Base-by-base conservation (phyloP, 2,888 invertebrate genomes). In the Oscheius sp. region DNA sequence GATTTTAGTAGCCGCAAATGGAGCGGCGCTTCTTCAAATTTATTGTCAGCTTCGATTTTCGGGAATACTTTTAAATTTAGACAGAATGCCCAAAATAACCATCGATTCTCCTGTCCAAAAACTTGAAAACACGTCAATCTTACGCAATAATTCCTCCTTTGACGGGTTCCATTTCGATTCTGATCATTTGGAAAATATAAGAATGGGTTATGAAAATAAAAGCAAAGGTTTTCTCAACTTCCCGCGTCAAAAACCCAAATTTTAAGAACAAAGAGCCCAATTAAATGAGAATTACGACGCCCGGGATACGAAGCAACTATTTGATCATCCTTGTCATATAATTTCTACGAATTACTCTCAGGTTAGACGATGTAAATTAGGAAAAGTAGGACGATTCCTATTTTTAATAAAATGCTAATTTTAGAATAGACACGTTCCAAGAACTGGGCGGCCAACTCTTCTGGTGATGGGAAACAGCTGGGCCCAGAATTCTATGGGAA, bases 161-260 rank as follows among this genome's bases (percentile, higher is more conserved):
- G 27, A 58, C n/a, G 27, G 58, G 27, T 66, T 52, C n/a, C 18
- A 49, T 29, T 66, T 29, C 6, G 52, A n/a, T 25, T 66, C 66
- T 6, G 66, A 66, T 35, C 25, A 18, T 29, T 7, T 29, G 7
- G 52, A 13, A 23, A 27, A 66, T 18, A 52, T 27, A 5, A 27
- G 29, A 9, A 66, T 66, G 66, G 66, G 66, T n/a, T 66, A 66
- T 27, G 66, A 66, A 52, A 66, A 66, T 21, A 49, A 16, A 21
- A 52, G 52, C 1, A 66, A 66, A 13, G 43, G 61, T 61, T 43
- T 18, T 5, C 13, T 41, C 18, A 18, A 3, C 7, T 5, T 49
- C 13, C 21, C 9, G 9, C 16, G 16, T 16, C 21, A 18, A 18
- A 49, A 16, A 5, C 3, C 5, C 43, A 1, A 1, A 0, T n/a